These are phyloP conservation scores for Drosophila trapezifrons DNA, from an alignment of 1,140 invertebrate species.

Conservation along the genomic window DNA sequence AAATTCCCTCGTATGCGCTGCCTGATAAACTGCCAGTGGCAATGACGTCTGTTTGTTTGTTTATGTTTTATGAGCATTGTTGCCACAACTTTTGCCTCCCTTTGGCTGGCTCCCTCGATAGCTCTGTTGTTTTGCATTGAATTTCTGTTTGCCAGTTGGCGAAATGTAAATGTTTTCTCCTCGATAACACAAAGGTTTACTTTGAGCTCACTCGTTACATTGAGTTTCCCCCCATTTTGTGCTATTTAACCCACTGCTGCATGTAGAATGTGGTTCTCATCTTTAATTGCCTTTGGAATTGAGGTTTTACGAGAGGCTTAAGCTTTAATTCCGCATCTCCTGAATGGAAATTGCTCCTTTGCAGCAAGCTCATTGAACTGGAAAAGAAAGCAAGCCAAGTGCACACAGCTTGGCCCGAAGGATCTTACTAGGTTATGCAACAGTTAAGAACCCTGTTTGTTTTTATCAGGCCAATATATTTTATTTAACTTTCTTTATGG, in stretches of 20 bases:
- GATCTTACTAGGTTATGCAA: background rate
- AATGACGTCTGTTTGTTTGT: conserved; percentile 75
- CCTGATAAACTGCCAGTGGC: conserved; percentile 48
- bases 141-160: conserved; percentile 56
- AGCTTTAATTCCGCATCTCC: conserved; percentile 1
- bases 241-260: conserved; percentile 16
- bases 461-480: background rate
- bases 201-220: conserved; percentile 38
- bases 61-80: conserved; percentile 78
- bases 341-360: conserved; percentile 18
- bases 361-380: conserved; percentile 10
- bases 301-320: conserved; percentile 7
- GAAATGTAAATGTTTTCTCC: conserved; percentile 76
- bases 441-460: conserved; percentile 1
- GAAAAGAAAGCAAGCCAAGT: conserved; percentile 11
- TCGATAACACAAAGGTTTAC: conserved; percentile 56
- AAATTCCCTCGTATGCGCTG: conserved; percentile 35
- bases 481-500: background rate
- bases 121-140: conserved; percentile 59
- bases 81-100: conserved; percentile 59
- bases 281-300: conserved; percentile 35
- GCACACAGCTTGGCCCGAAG: conserved; percentile 1
- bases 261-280: conserved; percentile 5
- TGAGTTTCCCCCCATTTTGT: background rate
- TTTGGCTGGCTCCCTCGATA: conserved; percentile 35